Percentiles rank a stretch among this genome's conserved stretches.
Conservation (phyloP, 2,113 vertebrate species). For the Hyperopisus bebe region DNA sequence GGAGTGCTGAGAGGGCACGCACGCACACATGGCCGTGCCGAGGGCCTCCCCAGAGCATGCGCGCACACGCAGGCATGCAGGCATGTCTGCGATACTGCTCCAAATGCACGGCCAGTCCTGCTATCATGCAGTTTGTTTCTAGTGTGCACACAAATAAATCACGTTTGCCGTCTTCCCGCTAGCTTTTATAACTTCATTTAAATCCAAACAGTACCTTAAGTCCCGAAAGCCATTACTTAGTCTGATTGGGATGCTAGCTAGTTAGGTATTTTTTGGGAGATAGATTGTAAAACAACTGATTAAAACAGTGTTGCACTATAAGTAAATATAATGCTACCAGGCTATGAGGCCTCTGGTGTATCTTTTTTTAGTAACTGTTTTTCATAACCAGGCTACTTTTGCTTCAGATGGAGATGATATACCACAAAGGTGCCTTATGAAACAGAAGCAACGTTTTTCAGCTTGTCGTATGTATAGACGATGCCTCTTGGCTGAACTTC, state of each 20-base stretch:
- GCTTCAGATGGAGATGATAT: constrained; percentile 2
- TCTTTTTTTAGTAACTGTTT: not conserved
- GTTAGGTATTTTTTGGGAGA: not conserved
- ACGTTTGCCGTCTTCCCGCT: not conserved
- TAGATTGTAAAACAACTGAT: constrained; percentile 20
- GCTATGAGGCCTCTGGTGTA: not conserved
- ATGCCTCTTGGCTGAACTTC: constrained; percentile 1
- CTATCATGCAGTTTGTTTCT: constrained; percentile 8
- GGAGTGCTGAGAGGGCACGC: not conserved
- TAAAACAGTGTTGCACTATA: not conserved
- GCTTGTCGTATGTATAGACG: not conserved
- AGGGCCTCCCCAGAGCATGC: constrained; percentile 10
- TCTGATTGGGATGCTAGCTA: not conserved
- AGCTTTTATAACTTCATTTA: not conserved
- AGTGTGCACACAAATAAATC: not conserved
- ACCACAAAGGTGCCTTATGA: not conserved
- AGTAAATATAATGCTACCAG: not conserved
- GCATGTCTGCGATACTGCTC: constrained; percentile 5
- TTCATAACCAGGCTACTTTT: not conserved
- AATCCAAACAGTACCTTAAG: not conserved
- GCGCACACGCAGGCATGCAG: not conserved
- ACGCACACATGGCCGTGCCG: not conserved
- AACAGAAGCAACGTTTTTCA: not conserved
- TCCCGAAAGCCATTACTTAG: not conserved
- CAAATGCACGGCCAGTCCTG: not conserved